These are phyloP conservation scores for Lapara coniferarum DNA, from an alignment of 2,888 invertebrate genomes.

Conservation along the genomic window DNA sequence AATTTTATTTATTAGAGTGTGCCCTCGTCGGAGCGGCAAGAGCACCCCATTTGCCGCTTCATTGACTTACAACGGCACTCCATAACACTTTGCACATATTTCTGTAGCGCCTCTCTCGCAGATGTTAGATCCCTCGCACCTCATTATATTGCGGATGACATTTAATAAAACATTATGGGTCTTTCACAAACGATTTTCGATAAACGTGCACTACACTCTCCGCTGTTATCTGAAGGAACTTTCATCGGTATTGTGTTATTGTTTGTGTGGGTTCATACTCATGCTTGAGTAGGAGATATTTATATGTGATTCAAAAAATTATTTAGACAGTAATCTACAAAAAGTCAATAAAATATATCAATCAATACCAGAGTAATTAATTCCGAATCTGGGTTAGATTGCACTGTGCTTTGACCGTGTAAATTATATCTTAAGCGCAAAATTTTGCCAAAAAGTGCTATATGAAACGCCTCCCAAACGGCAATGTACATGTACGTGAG, in stretches of 20 bases:
- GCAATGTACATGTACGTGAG: conserved; percentile 15
- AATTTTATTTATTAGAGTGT: conserved; percentile 83
- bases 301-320: too few relatives aligned
- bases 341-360: too few relatives aligned
- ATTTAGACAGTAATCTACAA: too few relatives aligned
- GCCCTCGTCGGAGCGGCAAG: conserved; percentile 71
- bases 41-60: conserved; percentile 83
- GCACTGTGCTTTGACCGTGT: background rate
- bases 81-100: conserved; percentile 83
- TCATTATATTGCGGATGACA: conserved; percentile 83
- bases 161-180: conserved; percentile 82
- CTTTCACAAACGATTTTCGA: conserved; percentile 71
- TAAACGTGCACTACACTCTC: conserved; percentile 55
- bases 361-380: too few relatives aligned
- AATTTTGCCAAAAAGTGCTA: background rate
- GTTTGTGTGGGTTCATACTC: background rate
- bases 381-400: background rate
- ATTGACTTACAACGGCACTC: conserved; percentile 84
- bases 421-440: background rate
- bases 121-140: conserved; percentile 76
- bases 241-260: background rate
- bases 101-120: conserved; percentile 77
- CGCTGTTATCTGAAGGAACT: conserved; percentile 6
- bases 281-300: too few relatives aligned
- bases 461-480: background rate